Percentiles rank a stretch among this genome's conserved stretches.
These are phyloP conservation scores for Equus przewalskii DNA, from an alignment of 2,113 vertebrate genomes.

Conservation along the genomic window DNA sequence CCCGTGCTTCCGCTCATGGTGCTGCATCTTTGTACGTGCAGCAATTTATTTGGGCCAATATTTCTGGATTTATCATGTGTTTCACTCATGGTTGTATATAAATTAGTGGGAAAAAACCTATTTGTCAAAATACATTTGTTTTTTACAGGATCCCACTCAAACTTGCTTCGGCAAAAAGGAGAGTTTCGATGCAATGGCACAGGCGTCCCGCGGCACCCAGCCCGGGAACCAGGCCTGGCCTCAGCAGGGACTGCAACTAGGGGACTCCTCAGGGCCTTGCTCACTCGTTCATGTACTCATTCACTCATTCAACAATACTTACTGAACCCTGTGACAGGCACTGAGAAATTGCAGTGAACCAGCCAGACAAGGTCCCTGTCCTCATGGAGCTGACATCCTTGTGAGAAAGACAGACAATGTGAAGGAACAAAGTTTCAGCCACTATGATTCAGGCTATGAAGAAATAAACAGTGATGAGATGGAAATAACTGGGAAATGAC, in stretches of 20 bases:
- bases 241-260: not conserved
- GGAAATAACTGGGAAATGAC: not conserved
- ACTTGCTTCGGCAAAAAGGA: not conserved
- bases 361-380: not conserved
- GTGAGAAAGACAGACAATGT: not conserved
- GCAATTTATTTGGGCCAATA: not conserved
- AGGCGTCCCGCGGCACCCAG: not conserved
- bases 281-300: not conserved
- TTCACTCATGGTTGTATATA: not conserved
- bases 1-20: not conserved
- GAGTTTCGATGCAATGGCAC: not conserved
- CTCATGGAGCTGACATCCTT: not conserved
- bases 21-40: not conserved
- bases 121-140: not conserved
- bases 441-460: not conserved
- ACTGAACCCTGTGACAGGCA: not conserved
- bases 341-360: not conserved
- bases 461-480: not conserved
- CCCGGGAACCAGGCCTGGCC: not conserved
- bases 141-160: not conserved
- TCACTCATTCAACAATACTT: not conserved
- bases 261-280: not conserved
- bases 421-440: not conserved
- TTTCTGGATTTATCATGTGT: not conserved
- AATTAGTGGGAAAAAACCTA: not conserved